A percentile compares a stretch with the other conserved stretches of the same genome.
phyloP scores from a whole-genome alignment of 2,888 invertebrate genomes.

The Campoplex capitator region DNA sequence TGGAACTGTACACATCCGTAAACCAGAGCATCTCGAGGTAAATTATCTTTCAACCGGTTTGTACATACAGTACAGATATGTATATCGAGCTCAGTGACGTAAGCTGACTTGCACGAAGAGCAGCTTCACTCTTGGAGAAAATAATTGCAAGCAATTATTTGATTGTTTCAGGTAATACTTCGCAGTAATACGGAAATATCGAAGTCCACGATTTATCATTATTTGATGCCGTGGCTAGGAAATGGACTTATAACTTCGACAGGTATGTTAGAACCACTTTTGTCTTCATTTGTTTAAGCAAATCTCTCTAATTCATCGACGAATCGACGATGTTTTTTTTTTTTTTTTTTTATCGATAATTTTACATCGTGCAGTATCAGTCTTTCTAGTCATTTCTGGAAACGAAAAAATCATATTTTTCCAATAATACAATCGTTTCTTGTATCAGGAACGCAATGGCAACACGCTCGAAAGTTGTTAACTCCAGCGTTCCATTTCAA shows the following conservation, averaged over 20 bases:
- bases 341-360: background rate
- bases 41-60: constrained; percentile 1
- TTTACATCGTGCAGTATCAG: background rate
- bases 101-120: background rate
- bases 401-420: background rate
- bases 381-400: background rate
- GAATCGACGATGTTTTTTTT: background rate
- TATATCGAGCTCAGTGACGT: background rate
- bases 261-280: constrained; percentile 75
- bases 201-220: constrained; percentile 84
- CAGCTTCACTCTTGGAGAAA: background rate
- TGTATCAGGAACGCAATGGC: constrained; percentile 84
- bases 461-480: constrained; percentile 85
- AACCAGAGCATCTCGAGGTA: constrained; percentile 76
- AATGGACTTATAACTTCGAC: constrained; percentile 84
- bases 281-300: background rate
- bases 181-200: constrained; percentile 84
- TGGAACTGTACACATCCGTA: constrained; percentile 71
- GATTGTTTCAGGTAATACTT: constrained; percentile 78
- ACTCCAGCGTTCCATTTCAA: constrained; percentile 86
- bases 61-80: background rate
- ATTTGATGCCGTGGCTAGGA: constrained; percentile 85
- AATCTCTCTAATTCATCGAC: background rate
- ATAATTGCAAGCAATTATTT: background rate
- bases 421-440: background rate